Base-by-base conservation (phyloP, 2,797 vertebrate species). In the Intellagama lesueurii region DNA sequence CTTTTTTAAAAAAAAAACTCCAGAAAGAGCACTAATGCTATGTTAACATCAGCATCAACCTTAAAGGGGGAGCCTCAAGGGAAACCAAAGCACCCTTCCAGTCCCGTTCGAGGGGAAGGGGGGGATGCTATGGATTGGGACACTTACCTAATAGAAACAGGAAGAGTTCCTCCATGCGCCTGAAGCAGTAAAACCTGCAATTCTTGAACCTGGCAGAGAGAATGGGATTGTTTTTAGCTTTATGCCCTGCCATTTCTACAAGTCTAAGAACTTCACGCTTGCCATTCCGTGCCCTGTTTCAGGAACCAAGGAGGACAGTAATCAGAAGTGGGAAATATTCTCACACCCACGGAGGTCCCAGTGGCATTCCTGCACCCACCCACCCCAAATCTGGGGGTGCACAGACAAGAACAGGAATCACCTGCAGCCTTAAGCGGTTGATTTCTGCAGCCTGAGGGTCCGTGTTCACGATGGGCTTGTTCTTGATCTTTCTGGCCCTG, bases 401-500 rank as follows among this genome's bases (percentile, higher is more conserved):
- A 1, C 35, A 32, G 28, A 64, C 49, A 60, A 0, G 24, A 70
- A 49, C 8, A 0, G 1, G 3, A 88, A 49, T 76, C 97, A 99
- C 99, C 98, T 99, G 98, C 92, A 98, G 97, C 93, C 98, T 99
- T 16, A 99, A 95, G 1, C 96, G 97, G 84, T 95, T 98, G 93
- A 98, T 95, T 94, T 99, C 98, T 12, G 98, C 98, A 6, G 97
- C 96, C 92, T 98, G 98, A 1, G 99, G 99, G 93, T 99, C 98
- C 5, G 98, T 81, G 3, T 99, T 99, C 90, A 99, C 95, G 0
- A 99, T 87, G 0, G 99, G 99, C 47, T 99, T 99, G 93, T 99
- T 99, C 94, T 99, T 99, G 75, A 99, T 99, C 91, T 98, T 99
- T 92, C 99, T 98, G 78, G 99, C 99, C 94, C 99, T 97, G 97